Evolutionary conservation across 2,888 invertebrate species (phyloP).

Genomic region (Ceramica pisi): DNA sequence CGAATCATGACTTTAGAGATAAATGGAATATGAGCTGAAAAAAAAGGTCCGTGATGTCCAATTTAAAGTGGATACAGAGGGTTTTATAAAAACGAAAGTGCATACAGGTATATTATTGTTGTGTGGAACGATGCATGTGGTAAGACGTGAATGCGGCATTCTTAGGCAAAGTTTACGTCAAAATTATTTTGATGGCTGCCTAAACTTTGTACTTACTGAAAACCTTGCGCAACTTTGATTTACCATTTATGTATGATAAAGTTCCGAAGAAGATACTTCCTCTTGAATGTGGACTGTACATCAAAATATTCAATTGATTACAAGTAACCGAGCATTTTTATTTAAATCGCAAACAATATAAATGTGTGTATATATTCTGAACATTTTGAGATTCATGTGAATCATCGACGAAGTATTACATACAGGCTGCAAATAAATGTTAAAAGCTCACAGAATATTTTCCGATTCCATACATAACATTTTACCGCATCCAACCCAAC

Average conservation of each 20-base stretch:
- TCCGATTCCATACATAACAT: not conserved
- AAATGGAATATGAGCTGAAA: conserved; percentile 82
- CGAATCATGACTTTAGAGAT: conserved; percentile 85
- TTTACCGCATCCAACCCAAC: conserved; percentile 73
- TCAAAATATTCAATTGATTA: too few species aligned
- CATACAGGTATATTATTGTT: conserved; percentile 73
- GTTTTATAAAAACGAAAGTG: conserved; percentile 86
- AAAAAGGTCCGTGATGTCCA: conserved; percentile 79
- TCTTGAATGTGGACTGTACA: too few species aligned
- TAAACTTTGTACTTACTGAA: not conserved
- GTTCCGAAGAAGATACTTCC: too few species aligned
- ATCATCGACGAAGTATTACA: not conserved
- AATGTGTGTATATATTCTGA: not conserved
- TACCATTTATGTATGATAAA: too few species aligned
- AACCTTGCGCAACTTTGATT: too few species aligned
- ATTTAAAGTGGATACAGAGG: conserved; percentile 79
- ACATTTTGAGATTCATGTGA: not conserved
- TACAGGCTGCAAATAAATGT: not conserved
- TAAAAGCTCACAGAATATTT: not conserved
- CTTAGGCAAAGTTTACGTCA: too few species aligned
- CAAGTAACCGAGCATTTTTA: too few species aligned
- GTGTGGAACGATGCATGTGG: conserved; percentile 49
- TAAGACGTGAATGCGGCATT: conserved; percentile 44
- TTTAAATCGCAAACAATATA: too few species aligned
- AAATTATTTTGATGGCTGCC: not conserved